phyloP scores from a whole-genome alignment of 2,113 vertebrate genomes.

The Rhizomys pruinosus region DNA sequence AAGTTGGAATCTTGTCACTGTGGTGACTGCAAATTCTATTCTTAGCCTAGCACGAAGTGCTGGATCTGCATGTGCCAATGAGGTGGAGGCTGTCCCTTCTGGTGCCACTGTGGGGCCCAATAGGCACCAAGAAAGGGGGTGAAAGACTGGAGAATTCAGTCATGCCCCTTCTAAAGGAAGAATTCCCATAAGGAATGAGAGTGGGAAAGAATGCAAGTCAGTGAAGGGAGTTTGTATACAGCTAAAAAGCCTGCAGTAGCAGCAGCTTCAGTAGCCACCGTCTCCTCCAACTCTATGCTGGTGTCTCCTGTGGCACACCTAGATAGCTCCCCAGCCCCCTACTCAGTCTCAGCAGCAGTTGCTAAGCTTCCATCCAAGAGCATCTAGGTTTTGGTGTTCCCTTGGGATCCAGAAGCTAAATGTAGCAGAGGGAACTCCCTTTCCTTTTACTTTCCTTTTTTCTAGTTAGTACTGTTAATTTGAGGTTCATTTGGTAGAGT shows the following conservation, averaged over 20 bases:
- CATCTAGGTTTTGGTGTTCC: slow-evolving; percentile 68
- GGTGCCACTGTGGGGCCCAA: slow-evolving; percentile 61
- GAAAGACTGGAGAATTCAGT: slow-evolving; percentile 29
- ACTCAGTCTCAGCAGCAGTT: slow-evolving; percentile 53
- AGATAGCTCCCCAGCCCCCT: slow-evolving; percentile 17
- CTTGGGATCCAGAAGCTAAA: slow-evolving; percentile 64
- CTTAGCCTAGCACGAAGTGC: slow-evolving; percentile 77
- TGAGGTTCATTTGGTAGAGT: slow-evolving; percentile 42
- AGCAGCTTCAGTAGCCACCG: not conserved
- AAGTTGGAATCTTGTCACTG: slow-evolving; percentile 73
- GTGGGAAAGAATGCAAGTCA: slow-evolving; percentile 55
- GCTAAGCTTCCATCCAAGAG: slow-evolving; percentile 57
- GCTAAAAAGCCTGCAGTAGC: not conserved
- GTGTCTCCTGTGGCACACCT: slow-evolving; percentile 4
- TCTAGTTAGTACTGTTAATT: slow-evolving; percentile 49
- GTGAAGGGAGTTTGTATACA: slow-evolving; percentile 27
- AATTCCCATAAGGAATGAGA: slow-evolving; percentile 45
- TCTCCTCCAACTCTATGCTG: not conserved
- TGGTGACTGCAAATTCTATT: slow-evolving; percentile 82
- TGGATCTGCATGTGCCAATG: slow-evolving; percentile 77
- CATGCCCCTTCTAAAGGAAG: slow-evolving; percentile 32
- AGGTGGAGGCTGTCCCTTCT: slow-evolving; percentile 74
- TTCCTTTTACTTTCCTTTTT: slow-evolving; percentile 52
- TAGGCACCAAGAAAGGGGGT: slow-evolving; percentile 2
- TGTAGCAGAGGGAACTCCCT: slow-evolving; percentile 26